phyloP scores from a whole-genome alignment of 1,140 invertebrate genomes.

The Conopomorpha cramerella region DNA sequence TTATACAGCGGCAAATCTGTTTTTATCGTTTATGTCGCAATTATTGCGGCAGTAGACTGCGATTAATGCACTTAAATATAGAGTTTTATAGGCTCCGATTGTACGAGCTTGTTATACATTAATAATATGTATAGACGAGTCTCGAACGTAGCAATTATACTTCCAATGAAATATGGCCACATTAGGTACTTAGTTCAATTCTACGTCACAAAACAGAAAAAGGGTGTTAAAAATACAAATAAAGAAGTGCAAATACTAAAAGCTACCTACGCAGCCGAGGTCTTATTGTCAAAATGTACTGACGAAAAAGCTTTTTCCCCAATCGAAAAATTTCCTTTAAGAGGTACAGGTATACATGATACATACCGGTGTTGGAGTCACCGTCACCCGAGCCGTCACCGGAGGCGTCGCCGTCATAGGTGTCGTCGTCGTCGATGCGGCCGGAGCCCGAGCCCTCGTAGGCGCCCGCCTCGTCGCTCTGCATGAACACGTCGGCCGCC shows the following conservation, averaged over 20 bases:
- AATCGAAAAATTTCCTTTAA: too few species aligned
- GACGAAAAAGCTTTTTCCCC: neutral
- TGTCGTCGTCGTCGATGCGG: slow-evolving; percentile 31
- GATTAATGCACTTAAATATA: too few species aligned
- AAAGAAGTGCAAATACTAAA: too few species aligned
- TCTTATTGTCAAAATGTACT: neutral
- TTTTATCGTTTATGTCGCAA: too few species aligned
- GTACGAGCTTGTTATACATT: too few species aligned
- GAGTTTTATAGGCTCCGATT: too few species aligned
- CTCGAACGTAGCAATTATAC: too few species aligned
- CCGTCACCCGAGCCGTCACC: slow-evolving; percentile 35
- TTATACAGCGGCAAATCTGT: too few species aligned
- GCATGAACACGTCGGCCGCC: slow-evolving; percentile 47
- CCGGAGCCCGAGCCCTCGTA: slow-evolving; percentile 38
- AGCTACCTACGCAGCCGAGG: too few species aligned
- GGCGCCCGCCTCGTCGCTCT: slow-evolving; percentile 47
- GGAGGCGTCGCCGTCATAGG: slow-evolving; percentile 28
- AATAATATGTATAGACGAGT: too few species aligned
- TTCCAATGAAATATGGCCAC: too few species aligned
- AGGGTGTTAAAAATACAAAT: neutral
- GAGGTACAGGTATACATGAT: slow-evolving; percentile 10
- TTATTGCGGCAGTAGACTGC: too few species aligned
- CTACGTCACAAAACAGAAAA: neutral
- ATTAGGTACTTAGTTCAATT: neutral
- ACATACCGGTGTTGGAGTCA: slow-evolving; percentile 37